Evolutionary conservation across 2,113 vertebrate genomes (phyloP).

Genomic region (Trichomycterus rosablanca): DNA sequence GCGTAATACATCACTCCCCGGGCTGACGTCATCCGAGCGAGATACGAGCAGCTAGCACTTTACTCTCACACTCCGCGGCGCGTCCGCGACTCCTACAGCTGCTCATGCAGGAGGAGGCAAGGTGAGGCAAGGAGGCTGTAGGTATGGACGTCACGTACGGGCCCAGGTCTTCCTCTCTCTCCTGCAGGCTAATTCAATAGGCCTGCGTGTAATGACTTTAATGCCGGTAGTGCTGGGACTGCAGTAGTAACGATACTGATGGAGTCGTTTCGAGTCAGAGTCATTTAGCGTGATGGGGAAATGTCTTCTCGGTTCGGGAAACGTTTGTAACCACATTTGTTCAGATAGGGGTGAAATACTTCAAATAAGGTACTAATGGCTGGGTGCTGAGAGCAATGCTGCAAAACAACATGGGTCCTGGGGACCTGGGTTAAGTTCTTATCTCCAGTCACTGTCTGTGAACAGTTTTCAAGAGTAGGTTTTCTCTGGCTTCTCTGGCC

Average conservation of each 20-base stretch:
- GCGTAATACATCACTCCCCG: conserved; percentile 29
- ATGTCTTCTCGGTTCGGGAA: not conserved
- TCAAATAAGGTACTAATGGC: too few species aligned
- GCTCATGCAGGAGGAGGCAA: conserved; percentile 54
- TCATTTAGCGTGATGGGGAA: conserved; percentile 2
- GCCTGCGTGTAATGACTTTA: conserved; percentile 46
- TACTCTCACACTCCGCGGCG: conserved; percentile 9
- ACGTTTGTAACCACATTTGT: too few species aligned
- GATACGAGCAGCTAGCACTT: conserved; percentile 18
- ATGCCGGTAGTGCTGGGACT: conserved; percentile 46
- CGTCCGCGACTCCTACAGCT: not conserved
- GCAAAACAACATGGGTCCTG: too few species aligned
- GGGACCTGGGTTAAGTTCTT: too few species aligned
- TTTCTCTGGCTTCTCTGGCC: too few species aligned
- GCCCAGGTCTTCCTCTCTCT: conserved; percentile 44
- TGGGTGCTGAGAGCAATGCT: too few species aligned
- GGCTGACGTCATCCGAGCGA: conserved; percentile 31
- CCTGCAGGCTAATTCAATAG: conserved; percentile 43
- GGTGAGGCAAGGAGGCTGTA: conserved; percentile 71
- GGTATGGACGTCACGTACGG: conserved; percentile 65
- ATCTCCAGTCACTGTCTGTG: too few species aligned
- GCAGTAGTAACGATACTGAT: conserved; percentile 57
- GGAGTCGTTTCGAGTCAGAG: conserved; percentile 42
- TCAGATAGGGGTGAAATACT: too few species aligned
- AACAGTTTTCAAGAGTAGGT: too few species aligned